Evolutionary conservation across 2,888 invertebrate genomes (phyloP).

Genomic region (Coelinius sp.): DNA sequence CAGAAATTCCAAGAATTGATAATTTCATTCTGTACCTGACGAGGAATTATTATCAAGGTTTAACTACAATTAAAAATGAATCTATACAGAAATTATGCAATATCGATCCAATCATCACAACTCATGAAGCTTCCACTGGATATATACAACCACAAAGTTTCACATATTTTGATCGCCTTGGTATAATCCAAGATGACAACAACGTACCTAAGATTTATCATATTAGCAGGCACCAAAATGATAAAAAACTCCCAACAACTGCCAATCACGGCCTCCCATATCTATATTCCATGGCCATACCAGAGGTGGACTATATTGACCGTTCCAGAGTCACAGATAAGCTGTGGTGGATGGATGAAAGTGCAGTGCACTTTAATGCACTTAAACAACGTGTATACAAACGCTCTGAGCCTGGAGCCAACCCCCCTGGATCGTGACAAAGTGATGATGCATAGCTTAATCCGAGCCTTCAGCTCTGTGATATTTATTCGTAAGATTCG

Average conservation of each 20-base stretch:
- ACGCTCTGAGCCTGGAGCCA: not conserved
- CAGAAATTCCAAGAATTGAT: constrained; percentile 31
- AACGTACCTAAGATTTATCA: not conserved
- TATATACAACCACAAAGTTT: not conserved
- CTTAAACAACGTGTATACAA: not conserved
- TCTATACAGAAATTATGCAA: too few relatives aligned
- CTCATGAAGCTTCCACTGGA: too few relatives aligned
- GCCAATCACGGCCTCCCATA: not conserved
- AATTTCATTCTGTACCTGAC: constrained; percentile 15
- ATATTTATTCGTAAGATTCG: too few relatives aligned
- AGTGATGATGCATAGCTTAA: too few relatives aligned
- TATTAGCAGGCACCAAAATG: not conserved
- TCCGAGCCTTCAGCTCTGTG: too few relatives aligned
- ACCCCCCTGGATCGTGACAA: not conserved
- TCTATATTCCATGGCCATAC: not conserved
- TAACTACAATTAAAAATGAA: not conserved
- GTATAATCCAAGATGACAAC: not conserved
- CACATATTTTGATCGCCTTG: not conserved
- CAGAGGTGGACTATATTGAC: not conserved
- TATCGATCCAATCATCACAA: too few relatives aligned
- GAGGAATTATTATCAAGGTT: constrained; percentile 2
- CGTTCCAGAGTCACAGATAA: not conserved
- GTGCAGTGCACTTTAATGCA: not conserved
- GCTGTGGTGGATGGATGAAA: not conserved
- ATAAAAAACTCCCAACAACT: not conserved